Conservation (phyloP, 2,113 vertebrate species). For the Aphyosemion australe region DNA sequence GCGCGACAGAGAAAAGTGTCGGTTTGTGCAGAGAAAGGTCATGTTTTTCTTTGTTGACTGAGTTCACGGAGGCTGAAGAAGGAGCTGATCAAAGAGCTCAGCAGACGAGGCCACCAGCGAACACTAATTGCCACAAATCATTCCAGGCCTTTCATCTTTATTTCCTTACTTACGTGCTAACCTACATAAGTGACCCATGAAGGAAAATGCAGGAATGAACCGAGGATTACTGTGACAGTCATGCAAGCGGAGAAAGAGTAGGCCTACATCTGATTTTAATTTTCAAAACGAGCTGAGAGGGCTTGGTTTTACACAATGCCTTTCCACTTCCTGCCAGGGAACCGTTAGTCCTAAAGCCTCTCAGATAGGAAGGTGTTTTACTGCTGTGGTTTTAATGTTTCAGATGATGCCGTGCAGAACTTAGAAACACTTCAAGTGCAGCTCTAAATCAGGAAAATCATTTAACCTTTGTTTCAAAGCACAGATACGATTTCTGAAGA, state of each 20-base stretch:
- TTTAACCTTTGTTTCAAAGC: too few species aligned
- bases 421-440: too few species aligned
- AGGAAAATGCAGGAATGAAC: background rate
- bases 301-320: background rate
- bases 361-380: background rate
- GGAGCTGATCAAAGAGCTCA: background rate
- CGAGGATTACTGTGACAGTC: background rate
- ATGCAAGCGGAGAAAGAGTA: background rate
- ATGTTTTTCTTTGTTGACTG: background rate
- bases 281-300: background rate
- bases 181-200: background rate
- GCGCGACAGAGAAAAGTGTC: background rate
- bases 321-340: background rate
- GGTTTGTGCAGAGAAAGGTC: background rate
- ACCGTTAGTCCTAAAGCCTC: background rate
- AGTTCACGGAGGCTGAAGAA: background rate
- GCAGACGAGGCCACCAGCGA: background rate
- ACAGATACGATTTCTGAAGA: too few species aligned
- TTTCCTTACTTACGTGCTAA: background rate
- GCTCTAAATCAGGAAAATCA: too few species aligned
- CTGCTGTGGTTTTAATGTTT: background rate
- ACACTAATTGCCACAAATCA: background rate
- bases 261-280: slow-evolving; percentile 7
- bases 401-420: background rate
- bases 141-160: background rate